Evolutionary conservation across 2,888 invertebrate genomes (phyloP).

Genomic region (Homarus gammarus): DNA sequence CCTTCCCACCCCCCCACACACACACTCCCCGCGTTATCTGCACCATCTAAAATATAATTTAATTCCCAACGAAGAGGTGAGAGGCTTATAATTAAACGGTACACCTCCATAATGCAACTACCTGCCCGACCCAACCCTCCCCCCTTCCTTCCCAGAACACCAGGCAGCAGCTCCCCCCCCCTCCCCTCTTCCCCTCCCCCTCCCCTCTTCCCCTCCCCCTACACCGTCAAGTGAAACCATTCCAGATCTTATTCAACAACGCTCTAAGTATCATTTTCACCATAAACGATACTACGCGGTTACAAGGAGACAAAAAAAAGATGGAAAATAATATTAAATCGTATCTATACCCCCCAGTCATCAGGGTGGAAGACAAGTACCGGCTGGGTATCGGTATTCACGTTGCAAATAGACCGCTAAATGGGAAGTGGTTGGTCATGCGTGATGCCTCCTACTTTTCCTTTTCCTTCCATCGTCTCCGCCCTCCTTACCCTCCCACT

Average conservation of each 20-base stretch:
- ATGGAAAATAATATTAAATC: no score
- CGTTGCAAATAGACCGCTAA: conserved; percentile 12
- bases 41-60: conserved; percentile 15
- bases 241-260: no score
- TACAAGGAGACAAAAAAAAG: no score
- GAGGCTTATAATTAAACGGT: not conserved
- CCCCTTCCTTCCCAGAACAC: no score
- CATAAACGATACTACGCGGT: no score
- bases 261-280: no score
- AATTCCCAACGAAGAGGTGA: not conserved
- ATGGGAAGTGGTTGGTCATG: not conserved
- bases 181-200: no score
- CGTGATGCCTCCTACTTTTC: not conserved
- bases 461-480: not conserved
- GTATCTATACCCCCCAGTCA: no score
- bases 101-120: not conserved
- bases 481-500: not conserved
- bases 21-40: not conserved
- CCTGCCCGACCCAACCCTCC: not conserved
- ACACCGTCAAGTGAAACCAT: no score
- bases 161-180: no score
- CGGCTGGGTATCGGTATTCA: not conserved
- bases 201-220: no score
- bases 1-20: not conserved
- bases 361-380: not conserved